Evolutionary conservation across 2,888 invertebrate species (phyloP).

Genomic region (Troides aeacus): DNA sequence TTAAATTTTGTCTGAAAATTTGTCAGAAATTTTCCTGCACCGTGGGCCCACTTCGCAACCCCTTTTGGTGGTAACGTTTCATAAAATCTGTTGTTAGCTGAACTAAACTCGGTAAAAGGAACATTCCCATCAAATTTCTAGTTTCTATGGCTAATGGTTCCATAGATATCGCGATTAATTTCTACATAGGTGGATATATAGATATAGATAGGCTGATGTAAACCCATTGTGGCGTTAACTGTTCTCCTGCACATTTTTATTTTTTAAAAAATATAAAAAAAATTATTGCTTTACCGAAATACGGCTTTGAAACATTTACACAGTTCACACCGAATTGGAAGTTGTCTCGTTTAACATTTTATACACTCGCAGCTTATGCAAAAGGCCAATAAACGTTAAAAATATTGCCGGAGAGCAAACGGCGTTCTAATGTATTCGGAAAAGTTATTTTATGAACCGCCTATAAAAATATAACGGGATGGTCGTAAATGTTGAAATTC

Average conservation of each 20-base stretch:
- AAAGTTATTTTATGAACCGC: constrained; percentile 73
- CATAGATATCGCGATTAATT: no score
- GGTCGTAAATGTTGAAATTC: constrained; percentile 68
- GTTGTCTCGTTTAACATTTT: constrained; percentile 54
- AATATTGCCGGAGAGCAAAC: constrained; percentile 63
- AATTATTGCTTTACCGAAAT: background rate
- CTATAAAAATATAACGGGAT: constrained; percentile 72
- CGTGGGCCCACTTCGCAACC: no score
- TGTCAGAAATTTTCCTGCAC: no score
- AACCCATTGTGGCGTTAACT: background rate
- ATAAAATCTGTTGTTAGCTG: no score
- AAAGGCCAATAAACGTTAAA: constrained; percentile 70
- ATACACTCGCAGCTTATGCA: constrained; percentile 59
- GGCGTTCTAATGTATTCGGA: constrained; percentile 65
- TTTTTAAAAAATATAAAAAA: background rate
- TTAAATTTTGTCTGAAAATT: no score
- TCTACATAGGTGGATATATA: no score
- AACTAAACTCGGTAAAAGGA: no score
- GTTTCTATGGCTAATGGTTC: no score
- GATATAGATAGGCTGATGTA: background rate
- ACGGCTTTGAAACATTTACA: background rate
- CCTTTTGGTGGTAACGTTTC: no score
- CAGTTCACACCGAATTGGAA: constrained; percentile 37
- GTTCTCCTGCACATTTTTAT: background rate
- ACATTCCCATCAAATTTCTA: no score